These are phyloP conservation scores for Himalopsyche anomala DNA, from an alignment of 2,888 invertebrate genomes.

Conservation along the genomic window DNA sequence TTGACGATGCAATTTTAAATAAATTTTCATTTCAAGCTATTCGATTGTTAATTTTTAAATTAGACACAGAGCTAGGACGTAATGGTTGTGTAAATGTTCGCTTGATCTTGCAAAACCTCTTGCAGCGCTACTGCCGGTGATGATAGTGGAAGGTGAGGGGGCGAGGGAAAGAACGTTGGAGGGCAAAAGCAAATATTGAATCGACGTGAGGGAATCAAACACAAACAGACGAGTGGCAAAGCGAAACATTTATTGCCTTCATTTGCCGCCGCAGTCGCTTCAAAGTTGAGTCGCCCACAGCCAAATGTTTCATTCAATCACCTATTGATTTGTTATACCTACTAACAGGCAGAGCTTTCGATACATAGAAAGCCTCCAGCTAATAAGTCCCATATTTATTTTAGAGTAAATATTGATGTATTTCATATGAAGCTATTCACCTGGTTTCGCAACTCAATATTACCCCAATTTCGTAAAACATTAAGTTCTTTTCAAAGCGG, in stretches of 20 bases:
- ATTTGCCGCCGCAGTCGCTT: conserved; percentile 54
- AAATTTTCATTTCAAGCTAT: too few species aligned
- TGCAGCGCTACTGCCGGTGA: conserved; percentile 12
- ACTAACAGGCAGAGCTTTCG: conserved; percentile 11
- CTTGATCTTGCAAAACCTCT: too few species aligned
- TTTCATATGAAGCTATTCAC: conserved; percentile 25
- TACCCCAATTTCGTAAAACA: background rate
- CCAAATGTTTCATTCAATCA: conserved; percentile 47
- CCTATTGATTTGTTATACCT: conserved; percentile 34
- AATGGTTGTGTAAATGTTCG: too few species aligned
- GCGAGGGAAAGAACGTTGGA: conserved; percentile 37
- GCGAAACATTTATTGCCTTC: conserved; percentile 65
- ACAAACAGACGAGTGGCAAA: conserved; percentile 62
- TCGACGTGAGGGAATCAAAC: conserved; percentile 62
- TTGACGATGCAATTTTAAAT: too few species aligned
- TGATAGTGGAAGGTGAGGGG: conserved; percentile 10
- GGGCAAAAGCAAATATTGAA: conserved; percentile 61
- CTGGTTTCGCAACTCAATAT: conserved; percentile 11
- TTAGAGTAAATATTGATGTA: conserved; percentile 12
- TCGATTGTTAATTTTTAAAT: too few species aligned
- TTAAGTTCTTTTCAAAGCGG: background rate
- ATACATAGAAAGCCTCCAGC: conserved; percentile 14
- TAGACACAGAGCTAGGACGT: too few species aligned
- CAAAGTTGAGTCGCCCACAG: conserved; percentile 41
- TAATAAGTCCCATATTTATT: conserved; percentile 39